A percentile compares a stretch with the other conserved stretches of the same genome.
phyloP scores from a whole-genome alignment of 1,140 invertebrate species.

The Eurosta solidaginis region DNA sequence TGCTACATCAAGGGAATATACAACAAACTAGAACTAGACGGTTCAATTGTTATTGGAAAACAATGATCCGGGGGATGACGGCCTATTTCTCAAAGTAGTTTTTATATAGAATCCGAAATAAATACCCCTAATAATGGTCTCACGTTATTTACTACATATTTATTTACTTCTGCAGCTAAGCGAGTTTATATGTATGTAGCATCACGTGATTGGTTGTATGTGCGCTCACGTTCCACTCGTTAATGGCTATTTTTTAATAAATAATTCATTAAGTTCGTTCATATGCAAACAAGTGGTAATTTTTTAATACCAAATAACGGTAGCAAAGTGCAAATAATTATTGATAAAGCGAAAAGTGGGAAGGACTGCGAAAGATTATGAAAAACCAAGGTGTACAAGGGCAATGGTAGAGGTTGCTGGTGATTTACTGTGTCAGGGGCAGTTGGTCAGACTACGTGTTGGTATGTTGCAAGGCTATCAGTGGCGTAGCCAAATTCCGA shows the following conservation, averaged over 20 bases:
- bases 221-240: background rate
- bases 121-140: too few species aligned
- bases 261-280: background rate
- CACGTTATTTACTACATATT: too few species aligned
- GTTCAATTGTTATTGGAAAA: too few species aligned
- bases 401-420: background rate
- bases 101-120: too few species aligned
- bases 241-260: background rate
- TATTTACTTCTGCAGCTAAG: too few species aligned
- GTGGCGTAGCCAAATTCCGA: too few species aligned
- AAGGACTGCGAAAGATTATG: background rate
- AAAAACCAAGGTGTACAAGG: background rate
- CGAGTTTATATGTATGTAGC: background rate
- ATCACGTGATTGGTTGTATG: background rate
- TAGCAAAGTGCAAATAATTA: background rate
- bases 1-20: too few species aligned
- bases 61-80: too few species aligned
- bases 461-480: background rate
- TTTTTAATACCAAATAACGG: background rate
- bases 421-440: constrained; percentile 15
- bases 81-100: too few species aligned
- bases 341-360: background rate
- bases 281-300: background rate
- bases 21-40: too few species aligned
- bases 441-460: too few species aligned